A percentile compares a stretch with the other conserved stretches of the same genome.
Conservation (phyloP, 2,888 invertebrate genomes). For the Eumerus sabulonum region DNA sequence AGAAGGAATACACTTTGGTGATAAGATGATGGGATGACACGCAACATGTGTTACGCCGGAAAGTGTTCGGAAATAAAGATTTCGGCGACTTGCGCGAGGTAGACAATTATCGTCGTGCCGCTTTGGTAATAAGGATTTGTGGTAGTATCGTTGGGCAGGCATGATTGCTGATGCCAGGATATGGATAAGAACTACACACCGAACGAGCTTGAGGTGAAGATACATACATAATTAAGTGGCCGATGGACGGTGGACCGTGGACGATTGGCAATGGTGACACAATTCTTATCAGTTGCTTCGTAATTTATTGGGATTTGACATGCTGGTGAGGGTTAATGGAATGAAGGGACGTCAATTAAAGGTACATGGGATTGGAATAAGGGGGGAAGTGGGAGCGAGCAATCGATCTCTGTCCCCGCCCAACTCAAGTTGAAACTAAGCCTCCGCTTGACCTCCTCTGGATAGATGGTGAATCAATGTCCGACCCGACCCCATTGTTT, state of each 20-base stretch:
- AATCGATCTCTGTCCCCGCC: too few species aligned
- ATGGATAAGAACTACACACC: slow-evolving; percentile 46
- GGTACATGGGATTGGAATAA: too few species aligned
- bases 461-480: too few species aligned
- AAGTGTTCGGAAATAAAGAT: slow-evolving; percentile 53
- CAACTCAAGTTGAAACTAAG: too few species aligned
- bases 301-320: slow-evolving; percentile 64
- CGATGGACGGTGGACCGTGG: too few species aligned
- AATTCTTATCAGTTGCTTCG: slow-evolving; percentile 50
- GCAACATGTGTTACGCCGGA: slow-evolving; percentile 69
- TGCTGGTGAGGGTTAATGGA: slow-evolving; percentile 19
- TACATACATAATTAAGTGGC: slow-evolving; percentile 53
- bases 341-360: too few species aligned
- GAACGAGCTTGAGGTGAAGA: slow-evolving; percentile 40
- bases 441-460: too few species aligned
- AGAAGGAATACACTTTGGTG: slow-evolving; percentile 44
- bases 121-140: slow-evolving; percentile 31
- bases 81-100: slow-evolving; percentile 42
- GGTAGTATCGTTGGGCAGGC: slow-evolving; percentile 45
- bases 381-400: too few species aligned
- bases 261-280: slow-evolving; percentile 47
- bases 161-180: slow-evolving; percentile 64
- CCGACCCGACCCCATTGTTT: too few species aligned
- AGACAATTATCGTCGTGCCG: slow-evolving; percentile 44
- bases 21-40: slow-evolving; percentile 69